Evolutionary conservation across 2,113 vertebrate genomes (phyloP), one percentile per base, ranked within the genome.

Genomic region (Phocoena phocoena): DNA sequence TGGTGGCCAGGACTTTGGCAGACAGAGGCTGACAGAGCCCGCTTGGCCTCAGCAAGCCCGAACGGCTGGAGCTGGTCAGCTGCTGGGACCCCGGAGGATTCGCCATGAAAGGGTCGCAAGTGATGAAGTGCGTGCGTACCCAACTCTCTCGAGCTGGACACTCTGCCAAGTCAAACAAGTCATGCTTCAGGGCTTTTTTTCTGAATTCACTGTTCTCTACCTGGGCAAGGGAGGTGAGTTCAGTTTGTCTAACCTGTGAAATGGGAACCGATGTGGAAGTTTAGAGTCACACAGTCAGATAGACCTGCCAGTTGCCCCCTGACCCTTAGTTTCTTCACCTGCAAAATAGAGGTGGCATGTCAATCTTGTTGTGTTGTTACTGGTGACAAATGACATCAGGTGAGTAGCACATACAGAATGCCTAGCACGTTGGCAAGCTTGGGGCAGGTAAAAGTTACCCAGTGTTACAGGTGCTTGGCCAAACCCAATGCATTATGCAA

Each of bases 1-100:
- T 65, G 96, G 89, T 82, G 90, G 94, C 83, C 87, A 18, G 87
- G n/a, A 8, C 55, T 62, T 70, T 2, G 80, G 25, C 82, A 93
- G 86, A 53, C 86, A 25, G 81, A 80, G 80, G 31, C 20, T 1
- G 36, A 25, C 38, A 5, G 70, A 44, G 58, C 9, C 58, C 26
- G 2, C 62, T 89, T 0, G 21, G 63, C 58, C 58, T 71, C 12
- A 8, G 74, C 38, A 55, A 36, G 92, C 58, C 20, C 0, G 6
- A 13, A 23, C 5, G 7, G 20, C 31, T 44, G 21, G 28, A 31
- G 58, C 26, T 8, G 8, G 12, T 26, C 0, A 14, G 60, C 33
- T 21, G 5, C 23, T 17, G 36, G 58, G 71, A 14, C 17, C 33
- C 20, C 21, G 33, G 76, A 9, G 82, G 79, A 11, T 15, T n/a